These are phyloP conservation scores for Anseranas semipalmata DNA, from an alignment of 2,113 vertebrate species.

Conservation along the genomic window DNA sequence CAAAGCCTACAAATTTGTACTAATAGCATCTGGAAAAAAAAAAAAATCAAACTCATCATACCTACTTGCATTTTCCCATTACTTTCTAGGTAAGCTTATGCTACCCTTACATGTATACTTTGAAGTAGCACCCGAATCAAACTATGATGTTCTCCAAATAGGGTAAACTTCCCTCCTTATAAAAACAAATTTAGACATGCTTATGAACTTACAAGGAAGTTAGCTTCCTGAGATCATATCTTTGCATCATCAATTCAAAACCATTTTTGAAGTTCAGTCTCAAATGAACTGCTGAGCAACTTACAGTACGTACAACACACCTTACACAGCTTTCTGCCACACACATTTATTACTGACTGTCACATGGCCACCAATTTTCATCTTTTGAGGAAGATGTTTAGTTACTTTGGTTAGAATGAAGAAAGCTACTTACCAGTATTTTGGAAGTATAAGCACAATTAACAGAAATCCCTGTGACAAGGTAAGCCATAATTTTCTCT, in stretches of 20 bases:
- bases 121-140: not conserved
- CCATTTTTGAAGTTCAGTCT: not conserved
- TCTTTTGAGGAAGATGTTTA: not conserved
- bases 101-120: not conserved
- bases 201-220: not conserved
- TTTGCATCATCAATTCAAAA: not conserved
- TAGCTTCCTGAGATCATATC: not conserved
- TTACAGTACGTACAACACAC: not conserved
- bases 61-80: not conserved
- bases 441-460: slow-evolving; percentile 99
- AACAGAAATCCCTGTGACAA: slow-evolving; percentile 93
- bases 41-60: not conserved
- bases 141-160: not conserved
- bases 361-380: not conserved
- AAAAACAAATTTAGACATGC: not conserved
- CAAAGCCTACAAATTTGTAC: not conserved
- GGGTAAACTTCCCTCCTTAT: not conserved
- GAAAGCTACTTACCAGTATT: slow-evolving; percentile 87
- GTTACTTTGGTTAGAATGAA: not conserved
- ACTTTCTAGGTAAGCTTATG: not conserved
- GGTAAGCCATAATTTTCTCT: slow-evolving; percentile 85
- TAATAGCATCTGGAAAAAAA: not conserved
- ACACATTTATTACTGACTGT: not conserved
- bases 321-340: not conserved
- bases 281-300: not conserved